Evolutionary conservation across 2,797 vertebrate genomes (phyloP).

Genomic region (Anabas testudineus): DNA sequence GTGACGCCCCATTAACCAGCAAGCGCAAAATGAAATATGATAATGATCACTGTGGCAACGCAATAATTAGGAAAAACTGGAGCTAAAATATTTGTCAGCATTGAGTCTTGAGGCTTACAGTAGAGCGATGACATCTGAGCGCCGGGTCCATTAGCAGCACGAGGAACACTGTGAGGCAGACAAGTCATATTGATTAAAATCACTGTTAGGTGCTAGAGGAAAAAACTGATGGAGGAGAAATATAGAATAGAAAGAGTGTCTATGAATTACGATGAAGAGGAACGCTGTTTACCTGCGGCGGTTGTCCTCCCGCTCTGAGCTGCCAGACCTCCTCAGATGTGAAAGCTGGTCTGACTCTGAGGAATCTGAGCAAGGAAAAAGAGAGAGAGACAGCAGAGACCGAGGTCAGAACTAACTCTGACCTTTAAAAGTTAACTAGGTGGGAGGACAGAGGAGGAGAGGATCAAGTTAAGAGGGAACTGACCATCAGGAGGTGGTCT

Average conservation of each 20-base stretch:
- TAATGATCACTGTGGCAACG: too few species aligned
- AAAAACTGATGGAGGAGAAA: too few species aligned
- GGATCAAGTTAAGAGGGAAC: conserved; percentile 22
- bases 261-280: too few species aligned
- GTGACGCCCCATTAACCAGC: too few species aligned
- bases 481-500: conserved; percentile 76
- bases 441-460: not conserved
- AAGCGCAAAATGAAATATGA: not conserved
- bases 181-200: too few species aligned
- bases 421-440: not conserved
- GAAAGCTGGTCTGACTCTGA: conserved; percentile 74
- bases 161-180: conserved; percentile 66
- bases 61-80: not conserved
- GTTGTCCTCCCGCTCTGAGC: conserved; percentile 66
- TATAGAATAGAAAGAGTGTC: too few species aligned
- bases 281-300: conserved; percentile 65
- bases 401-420: not conserved
- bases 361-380: conserved; percentile 70
- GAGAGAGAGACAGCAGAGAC: conserved; percentile 8
- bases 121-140: conserved; percentile 38
- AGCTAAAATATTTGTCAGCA: not conserved
- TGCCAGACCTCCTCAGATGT: conserved; percentile 74
- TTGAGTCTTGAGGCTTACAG: conserved; percentile 73
- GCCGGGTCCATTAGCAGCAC: conserved; percentile 42
- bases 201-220: too few species aligned